Conservation (phyloP, 23 tunicate genomes). For the Styela clava region DNA sequence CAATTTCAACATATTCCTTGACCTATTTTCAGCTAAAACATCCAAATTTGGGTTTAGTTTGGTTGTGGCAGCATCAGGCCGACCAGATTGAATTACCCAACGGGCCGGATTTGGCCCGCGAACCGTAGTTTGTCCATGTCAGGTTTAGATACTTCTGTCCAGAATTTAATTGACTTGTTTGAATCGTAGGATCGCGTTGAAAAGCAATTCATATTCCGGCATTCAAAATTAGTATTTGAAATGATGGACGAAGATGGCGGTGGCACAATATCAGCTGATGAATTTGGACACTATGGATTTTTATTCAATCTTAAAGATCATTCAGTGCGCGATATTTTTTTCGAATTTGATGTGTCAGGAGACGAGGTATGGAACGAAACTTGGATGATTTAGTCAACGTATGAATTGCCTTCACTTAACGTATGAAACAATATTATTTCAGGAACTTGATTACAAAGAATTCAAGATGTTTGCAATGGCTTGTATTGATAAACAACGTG, state of each 20-base stretch:
- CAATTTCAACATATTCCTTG: too few relatives aligned
- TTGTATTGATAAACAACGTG: conserved; percentile 86
- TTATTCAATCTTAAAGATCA: conserved; percentile 91
- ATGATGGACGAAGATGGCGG: conserved; percentile 99
- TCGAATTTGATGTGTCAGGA: conserved; percentile 93
- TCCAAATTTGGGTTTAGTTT: too few relatives aligned
- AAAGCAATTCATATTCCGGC: conserved; percentile 84
- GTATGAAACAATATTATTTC: too few relatives aligned
- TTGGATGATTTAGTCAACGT: too few relatives aligned
- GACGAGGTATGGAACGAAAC: conserved; percentile 57
- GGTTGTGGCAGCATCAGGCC: too few relatives aligned
- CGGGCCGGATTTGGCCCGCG: too few relatives aligned
- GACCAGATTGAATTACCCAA: too few relatives aligned
- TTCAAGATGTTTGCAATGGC: conserved; percentile 97
- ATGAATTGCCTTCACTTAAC: too few relatives aligned
- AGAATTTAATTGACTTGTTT: too few relatives aligned
- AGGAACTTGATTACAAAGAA: conserved; percentile 86
- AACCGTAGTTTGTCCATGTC: too few relatives aligned
- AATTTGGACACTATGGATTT: conserved; percentile 90
- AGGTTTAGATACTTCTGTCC: too few relatives aligned
- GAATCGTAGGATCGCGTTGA: conserved; percentile 30
- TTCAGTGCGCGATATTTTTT: conserved; percentile 84
- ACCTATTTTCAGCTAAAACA: too few relatives aligned
- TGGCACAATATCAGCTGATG: conserved; percentile 93
- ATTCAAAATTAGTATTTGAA: conserved; percentile 90